A percentile compares a stretch with the other conserved stretches of the same genome.
phyloP scores from a whole-genome alignment of 2,888 invertebrate species.

The Pyrrhia umbra region DNA sequence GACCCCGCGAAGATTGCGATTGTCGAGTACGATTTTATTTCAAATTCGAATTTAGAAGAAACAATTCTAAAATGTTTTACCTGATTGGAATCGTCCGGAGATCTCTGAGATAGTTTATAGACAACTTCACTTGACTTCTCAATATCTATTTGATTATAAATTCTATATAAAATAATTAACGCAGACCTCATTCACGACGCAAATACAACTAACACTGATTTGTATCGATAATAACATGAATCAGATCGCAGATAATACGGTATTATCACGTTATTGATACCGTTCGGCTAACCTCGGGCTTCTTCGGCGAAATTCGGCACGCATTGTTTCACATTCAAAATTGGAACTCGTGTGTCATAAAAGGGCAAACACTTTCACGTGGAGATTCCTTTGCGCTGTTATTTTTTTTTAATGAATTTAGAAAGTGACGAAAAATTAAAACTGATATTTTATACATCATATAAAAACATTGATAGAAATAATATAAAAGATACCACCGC shows the following conservation, averaged over 20 bases:
- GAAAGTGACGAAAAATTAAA: constrained; percentile 30
- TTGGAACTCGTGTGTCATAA: constrained; percentile 64
- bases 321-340: constrained; percentile 63
- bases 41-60: constrained; percentile 63
- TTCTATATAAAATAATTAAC: neutral
- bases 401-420: constrained; percentile 8
- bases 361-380: constrained; percentile 50
- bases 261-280: constrained; percentile 44
- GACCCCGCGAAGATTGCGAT: constrained; percentile 70
- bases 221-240: constrained; percentile 36
- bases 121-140: constrained; percentile 30
- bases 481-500: constrained; percentile 36
- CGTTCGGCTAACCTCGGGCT: constrained; percentile 49
- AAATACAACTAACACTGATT: constrained; percentile 34
- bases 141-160: constrained; percentile 12
- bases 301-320: constrained; percentile 48
- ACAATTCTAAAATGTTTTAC: constrained; percentile 61
- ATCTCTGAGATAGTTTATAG: constrained; percentile 41
- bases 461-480: neutral
- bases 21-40: constrained; percentile 64
- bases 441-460: neutral
- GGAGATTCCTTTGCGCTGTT: constrained; percentile 22
- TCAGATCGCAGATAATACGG: constrained; percentile 53
- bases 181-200: constrained; percentile 2
- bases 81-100: constrained; percentile 57